Conservation (phyloP, 2,888 invertebrate genomes). For the Aplocera efformata region DNA sequence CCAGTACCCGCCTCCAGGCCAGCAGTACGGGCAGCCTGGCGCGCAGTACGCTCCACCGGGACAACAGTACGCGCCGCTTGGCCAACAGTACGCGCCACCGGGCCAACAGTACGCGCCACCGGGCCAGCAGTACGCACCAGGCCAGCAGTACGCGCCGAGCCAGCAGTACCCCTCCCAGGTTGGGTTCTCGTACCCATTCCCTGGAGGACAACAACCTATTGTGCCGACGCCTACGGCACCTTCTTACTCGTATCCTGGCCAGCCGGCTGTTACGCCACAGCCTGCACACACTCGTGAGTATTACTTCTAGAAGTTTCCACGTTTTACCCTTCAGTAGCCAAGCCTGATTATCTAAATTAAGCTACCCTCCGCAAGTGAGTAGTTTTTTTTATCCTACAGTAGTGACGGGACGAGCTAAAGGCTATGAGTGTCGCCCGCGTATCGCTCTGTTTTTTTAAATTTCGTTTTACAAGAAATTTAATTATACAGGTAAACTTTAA, state of each 20-base stretch:
- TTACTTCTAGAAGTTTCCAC: too few relatives aligned
- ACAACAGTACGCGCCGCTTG: constrained; percentile 33
- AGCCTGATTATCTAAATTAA: too few relatives aligned
- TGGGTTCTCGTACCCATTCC: constrained; percentile 36
- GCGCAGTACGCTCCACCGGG: constrained; percentile 26
- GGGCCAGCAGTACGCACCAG: neutral
- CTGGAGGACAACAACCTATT: constrained; percentile 39
- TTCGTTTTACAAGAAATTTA: too few relatives aligned
- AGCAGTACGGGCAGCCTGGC: constrained; percentile 39
- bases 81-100: constrained; percentile 14
- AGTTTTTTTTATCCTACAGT: too few relatives aligned
- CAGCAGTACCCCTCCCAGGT: constrained; percentile 24
- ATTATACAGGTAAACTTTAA: too few relatives aligned
- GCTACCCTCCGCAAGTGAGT: too few relatives aligned
- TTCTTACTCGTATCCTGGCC: constrained; percentile 29
- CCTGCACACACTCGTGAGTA: constrained; percentile 35
- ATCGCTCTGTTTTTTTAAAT: too few relatives aligned
- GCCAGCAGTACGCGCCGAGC: neutral
- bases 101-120: constrained; percentile 22
- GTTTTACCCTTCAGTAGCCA: too few relatives aligned
- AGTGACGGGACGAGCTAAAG: too few relatives aligned
- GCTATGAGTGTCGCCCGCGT: too few relatives aligned
- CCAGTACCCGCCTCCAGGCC: constrained; percentile 29
- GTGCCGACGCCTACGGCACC: constrained; percentile 31
- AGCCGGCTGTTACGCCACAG: constrained; percentile 33